Conservation (phyloP, 2,113 vertebrate genomes). For the Stictonetta naevosa region DNA sequence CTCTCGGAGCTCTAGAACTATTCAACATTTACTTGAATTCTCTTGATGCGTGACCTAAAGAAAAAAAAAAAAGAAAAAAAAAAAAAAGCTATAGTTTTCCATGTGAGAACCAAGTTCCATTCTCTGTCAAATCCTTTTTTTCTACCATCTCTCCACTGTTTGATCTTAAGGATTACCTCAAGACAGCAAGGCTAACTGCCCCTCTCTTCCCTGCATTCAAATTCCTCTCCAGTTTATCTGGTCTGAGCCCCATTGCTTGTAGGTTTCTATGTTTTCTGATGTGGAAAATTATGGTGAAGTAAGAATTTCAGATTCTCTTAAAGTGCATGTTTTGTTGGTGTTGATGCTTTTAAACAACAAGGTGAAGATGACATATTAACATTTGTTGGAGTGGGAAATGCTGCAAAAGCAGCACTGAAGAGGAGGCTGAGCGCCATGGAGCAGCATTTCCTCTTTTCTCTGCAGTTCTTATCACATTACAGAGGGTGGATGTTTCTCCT, state of each 20-base stretch:
- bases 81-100: background rate
- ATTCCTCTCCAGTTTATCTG: background rate
- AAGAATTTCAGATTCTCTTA: background rate
- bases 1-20: background rate
- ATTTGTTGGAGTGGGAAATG: background rate
- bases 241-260: background rate
- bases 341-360: background rate
- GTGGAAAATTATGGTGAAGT: background rate
- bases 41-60: background rate
- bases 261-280: background rate
- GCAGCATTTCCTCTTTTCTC: background rate
- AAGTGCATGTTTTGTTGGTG: background rate
- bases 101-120: background rate
- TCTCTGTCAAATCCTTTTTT: background rate
- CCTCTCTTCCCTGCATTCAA: background rate
- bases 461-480: background rate
- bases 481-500: background rate
- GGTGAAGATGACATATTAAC: background rate
- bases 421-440: accelerated
- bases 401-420: background rate
- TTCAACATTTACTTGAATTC: background rate
- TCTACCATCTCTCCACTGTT: background rate
- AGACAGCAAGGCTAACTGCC: background rate
- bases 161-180: background rate
- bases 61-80: background rate